Evolutionary conservation across 1,140 invertebrate genomes (phyloP).

Genomic region (Heliconius melpomene): DNA sequence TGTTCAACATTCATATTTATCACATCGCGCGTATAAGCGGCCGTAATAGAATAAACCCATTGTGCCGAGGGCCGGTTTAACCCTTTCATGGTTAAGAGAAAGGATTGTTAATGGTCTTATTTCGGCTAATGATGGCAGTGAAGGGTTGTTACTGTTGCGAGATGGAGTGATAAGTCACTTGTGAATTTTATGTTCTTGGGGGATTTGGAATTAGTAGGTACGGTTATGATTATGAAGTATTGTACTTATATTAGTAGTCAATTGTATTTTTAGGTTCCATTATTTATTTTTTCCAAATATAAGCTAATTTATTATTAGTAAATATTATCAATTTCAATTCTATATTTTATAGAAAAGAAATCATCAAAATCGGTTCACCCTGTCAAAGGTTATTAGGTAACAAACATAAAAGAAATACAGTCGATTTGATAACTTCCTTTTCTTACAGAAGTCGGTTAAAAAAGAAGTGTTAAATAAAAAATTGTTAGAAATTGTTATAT

Average conservation of each 20-base stretch:
- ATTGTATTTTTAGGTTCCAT: no score
- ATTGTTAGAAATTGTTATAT: no score
- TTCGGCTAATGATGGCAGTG: slow-evolving; percentile 75
- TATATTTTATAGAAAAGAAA: no score
- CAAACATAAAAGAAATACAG: no score
- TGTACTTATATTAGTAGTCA: neutral
- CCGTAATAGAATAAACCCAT: slow-evolving; percentile 77
- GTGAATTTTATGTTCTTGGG: slow-evolving; percentile 66
- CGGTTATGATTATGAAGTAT: neutral
- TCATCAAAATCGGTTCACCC: no score
- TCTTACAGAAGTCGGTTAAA: no score
- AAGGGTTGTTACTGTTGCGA: slow-evolving; percentile 71
- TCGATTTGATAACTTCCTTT: no score
- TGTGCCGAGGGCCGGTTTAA: slow-evolving; percentile 75
- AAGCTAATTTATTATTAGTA: no score
- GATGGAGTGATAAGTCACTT: slow-evolving; percentile 77
- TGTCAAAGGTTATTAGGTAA: no score
- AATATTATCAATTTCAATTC: no score
- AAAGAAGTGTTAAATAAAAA: no score
- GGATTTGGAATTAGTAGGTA: slow-evolving; percentile 16
- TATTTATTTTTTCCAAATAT: no score
- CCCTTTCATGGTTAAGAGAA: slow-evolving; percentile 78
- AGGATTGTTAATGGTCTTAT: slow-evolving; percentile 80
- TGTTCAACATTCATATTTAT: slow-evolving; percentile 81
- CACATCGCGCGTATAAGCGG: slow-evolving; percentile 77